Base-by-base conservation (phyloP, 2,113 vertebrate species). In the Scolopax mira region DNA sequence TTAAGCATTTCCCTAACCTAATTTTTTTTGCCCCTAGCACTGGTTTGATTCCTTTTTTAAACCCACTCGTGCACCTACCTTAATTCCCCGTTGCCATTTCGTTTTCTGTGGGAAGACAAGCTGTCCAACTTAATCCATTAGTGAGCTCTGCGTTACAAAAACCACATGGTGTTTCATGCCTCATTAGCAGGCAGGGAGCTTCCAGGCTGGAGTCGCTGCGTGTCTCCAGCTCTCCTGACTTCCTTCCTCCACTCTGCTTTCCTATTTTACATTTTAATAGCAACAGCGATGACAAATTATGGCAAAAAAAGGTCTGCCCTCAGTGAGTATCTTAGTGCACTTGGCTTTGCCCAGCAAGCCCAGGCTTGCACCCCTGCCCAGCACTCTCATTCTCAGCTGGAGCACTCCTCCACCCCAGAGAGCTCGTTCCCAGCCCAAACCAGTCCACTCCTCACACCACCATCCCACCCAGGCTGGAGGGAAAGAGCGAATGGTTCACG, bases 181-280 rank as follows among this genome's bases (percentile, higher is more conserved):
- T 97, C 97, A 74, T 95, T 93, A 95, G 92, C 78, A 89, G 9
- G 13, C 77, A 90, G 83, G 85, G 94, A 95, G 79, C 92, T 96
- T 67, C 81, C 74, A 89, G 78, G 52, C 52, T 66, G 19, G 37
- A 89, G 83, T 84, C 28, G 0, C 93, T 41, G 71, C 73, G 10
- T 6, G 65, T 84, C 93, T 87, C 44, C 55, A 28, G n/a, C n/a
- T 67, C 89, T 96, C 91, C 90, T 67, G 69, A 71, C 79, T 79
- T 86, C 64, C 70, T 78, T 69, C 86, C 74, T 83, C 19, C 1
- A 69, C 81, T 81, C 79, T 11, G 8, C 64, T 90, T 31, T 57
- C 52, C 88, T 71, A 30, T n/a, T 41, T 93, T 84, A 15, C 28
- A 84, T 83, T 80, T 92, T 72, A 89, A 81, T 79, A 77, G 42